Percentiles rank a stretch among this genome's conserved stretches.
Evolutionary conservation across 1,140 invertebrate species (phyloP).

Genomic region (Microvelia longipes): DNA sequence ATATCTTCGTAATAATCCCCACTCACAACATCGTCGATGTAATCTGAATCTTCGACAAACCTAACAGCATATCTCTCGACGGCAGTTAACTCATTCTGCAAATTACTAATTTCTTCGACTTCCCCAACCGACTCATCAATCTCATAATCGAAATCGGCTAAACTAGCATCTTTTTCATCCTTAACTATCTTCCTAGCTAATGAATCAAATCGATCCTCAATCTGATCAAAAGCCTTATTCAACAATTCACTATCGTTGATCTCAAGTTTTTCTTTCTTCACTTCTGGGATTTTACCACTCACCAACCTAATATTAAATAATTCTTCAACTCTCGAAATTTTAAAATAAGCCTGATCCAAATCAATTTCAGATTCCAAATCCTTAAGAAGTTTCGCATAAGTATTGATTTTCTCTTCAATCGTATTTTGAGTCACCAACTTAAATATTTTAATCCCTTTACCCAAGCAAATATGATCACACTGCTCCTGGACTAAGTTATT

Average conservation of each 20-base stretch:
- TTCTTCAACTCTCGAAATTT: neutral
- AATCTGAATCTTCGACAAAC: constrained; percentile 59
- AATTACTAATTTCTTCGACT: neutral
- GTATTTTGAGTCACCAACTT: neutral
- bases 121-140: too few species aligned
- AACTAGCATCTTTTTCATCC: too few species aligned
- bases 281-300: too few species aligned
- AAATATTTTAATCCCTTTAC: neutral
- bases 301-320: neutral
- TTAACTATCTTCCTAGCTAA: too few species aligned
- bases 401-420: neutral
- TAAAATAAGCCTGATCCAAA: neutral
- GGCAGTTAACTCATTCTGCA: constrained; percentile 46
- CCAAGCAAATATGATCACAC: neutral
- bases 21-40: neutral
- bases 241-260: neutral
- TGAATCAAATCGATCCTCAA: too few species aligned
- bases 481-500: neutral
- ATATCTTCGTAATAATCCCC: neutral
- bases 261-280: neutral
- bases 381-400: neutral
- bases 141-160: too few species aligned
- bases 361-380: neutral
- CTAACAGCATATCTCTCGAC: constrained; percentile 87
- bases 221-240: neutral